These are phyloP conservation scores for Volucella inanis DNA, from an alignment of 2,888 invertebrate genomes.

Conservation along the genomic window DNA sequence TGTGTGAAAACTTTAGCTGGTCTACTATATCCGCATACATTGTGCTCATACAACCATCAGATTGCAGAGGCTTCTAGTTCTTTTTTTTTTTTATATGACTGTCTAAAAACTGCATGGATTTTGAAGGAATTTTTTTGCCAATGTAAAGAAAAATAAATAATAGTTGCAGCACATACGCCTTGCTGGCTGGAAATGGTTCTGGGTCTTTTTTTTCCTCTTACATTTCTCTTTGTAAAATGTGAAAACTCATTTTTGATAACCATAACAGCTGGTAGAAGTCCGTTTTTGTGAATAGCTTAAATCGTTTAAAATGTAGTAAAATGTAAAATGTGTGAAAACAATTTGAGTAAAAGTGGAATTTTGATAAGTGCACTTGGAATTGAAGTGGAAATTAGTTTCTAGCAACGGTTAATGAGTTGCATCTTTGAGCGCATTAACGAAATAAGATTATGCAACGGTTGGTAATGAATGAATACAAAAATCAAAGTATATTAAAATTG, in stretches of 20 bases:
- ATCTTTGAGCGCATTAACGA: too few relatives aligned
- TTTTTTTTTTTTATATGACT: neutral
- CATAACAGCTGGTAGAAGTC: slow-evolving; percentile 12
- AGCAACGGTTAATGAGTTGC: too few relatives aligned
- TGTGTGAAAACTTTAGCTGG: slow-evolving; percentile 8
- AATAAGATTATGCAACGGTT: too few relatives aligned
- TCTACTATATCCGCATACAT: neutral
- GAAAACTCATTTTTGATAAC: slow-evolving; percentile 30
- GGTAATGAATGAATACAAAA: too few relatives aligned
- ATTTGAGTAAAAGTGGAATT: neutral
- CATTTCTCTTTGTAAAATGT: slow-evolving; percentile 5
- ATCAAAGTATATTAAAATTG: too few relatives aligned
- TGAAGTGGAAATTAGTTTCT: too few relatives aligned
- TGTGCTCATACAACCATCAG: neutral
- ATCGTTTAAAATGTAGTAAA: slow-evolving; percentile 17
- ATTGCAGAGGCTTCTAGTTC: neutral
- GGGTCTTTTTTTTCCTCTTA: neutral
- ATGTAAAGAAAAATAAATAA: slow-evolving; percentile 7
- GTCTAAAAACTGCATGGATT: slow-evolving; percentile 26
- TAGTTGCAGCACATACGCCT: slow-evolving; percentile 19
- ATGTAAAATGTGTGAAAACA: slow-evolving; percentile 8
- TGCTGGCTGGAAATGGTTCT: slow-evolving; percentile 1
- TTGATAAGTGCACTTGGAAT: too few relatives aligned
- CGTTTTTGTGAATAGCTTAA: slow-evolving; percentile 11
- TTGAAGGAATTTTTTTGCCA: slow-evolving; percentile 12